Conservation (phyloP, 2,888 invertebrate genomes). For the Melanchra persicariae region DNA sequence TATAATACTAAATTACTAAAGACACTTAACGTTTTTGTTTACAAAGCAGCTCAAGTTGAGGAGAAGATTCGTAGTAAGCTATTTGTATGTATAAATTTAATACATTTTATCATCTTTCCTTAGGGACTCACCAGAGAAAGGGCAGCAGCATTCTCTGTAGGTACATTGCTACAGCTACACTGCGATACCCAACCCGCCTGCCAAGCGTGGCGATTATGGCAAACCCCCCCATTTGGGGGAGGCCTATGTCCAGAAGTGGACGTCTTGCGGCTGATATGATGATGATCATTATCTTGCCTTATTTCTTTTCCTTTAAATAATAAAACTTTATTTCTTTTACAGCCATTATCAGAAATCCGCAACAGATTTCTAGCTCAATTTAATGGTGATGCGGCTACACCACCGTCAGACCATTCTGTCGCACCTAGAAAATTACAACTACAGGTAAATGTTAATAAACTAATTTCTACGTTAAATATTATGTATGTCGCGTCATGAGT, state of each 20-base stretch:
- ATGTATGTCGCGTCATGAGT: too few species aligned
- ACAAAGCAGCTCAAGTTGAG: constrained; percentile 39
- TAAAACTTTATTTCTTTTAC: constrained; percentile 33
- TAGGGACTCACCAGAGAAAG: too few species aligned
- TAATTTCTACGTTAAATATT: too few species aligned
- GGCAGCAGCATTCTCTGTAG: too few species aligned
- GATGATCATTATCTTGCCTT: too few species aligned
- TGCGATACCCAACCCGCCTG: too few species aligned
- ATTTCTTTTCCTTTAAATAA: background rate
- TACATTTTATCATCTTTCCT: background rate
- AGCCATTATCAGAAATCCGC: constrained; percentile 91
- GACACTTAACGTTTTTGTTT: constrained; percentile 4
- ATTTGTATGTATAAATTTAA: background rate
- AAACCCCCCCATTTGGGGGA: too few species aligned
- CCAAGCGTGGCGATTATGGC: too few species aligned
- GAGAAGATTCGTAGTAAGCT: constrained; percentile 45
- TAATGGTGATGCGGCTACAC: constrained; percentile 74
- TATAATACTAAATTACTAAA: background rate
- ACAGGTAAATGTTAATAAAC: constrained; percentile 68
- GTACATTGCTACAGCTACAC: too few species aligned
- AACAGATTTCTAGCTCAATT: constrained; percentile 86
- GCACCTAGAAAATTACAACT: constrained; percentile 80
- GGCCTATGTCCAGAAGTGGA: too few species aligned
- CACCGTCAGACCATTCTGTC: constrained; percentile 72
- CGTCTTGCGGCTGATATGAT: too few species aligned